Evolutionary conservation across 2,888 invertebrate species (phyloP).

Genomic region (Macroteleia sp.): DNA sequence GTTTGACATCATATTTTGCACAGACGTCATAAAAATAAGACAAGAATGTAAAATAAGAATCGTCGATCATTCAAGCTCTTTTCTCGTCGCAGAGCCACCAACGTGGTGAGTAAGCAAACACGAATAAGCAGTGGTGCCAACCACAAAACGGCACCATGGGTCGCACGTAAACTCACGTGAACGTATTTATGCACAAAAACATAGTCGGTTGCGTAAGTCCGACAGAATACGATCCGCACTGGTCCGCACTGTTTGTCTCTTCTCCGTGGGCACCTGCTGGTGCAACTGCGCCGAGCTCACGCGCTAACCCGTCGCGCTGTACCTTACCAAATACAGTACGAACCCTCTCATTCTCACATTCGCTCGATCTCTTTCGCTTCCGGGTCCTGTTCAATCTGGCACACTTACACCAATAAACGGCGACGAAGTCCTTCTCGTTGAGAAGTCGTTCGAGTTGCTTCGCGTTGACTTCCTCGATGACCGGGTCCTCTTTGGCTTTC

Average conservation of each 20-base stretch:
- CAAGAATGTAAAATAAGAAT: too few species aligned
- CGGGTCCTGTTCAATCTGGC: neutral
- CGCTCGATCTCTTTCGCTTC: neutral
- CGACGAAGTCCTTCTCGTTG: constrained; percentile 96
- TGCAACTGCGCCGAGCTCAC: constrained; percentile 26
- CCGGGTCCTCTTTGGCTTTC: constrained; percentile 86
- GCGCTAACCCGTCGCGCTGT: too few species aligned
- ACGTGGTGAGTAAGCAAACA: too few species aligned
- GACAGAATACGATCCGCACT: constrained; percentile 27
- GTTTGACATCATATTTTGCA: too few species aligned
- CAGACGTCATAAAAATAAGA: too few species aligned
- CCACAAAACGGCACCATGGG: constrained; percentile 20
- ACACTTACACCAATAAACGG: constrained; percentile 98
- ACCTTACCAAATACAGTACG: constrained; percentile 46
- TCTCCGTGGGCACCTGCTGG: neutral
- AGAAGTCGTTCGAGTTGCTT: constrained; percentile 95
- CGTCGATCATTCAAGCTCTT: neutral
- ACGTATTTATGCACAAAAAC: constrained; percentile 36
- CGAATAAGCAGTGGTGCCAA: constrained; percentile 36
- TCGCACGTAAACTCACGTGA: constrained; percentile 14
- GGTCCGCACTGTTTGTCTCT: constrained; percentile 15
- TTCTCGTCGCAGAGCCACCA: constrained; percentile 3
- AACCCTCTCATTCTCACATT: constrained; percentile 2
- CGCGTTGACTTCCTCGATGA: constrained; percentile 96
- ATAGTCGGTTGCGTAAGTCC: constrained; percentile 42